phyloP scores from a whole-genome alignment of 2,113 vertebrate species.

The Oncorhynchus mykiss region DNA sequence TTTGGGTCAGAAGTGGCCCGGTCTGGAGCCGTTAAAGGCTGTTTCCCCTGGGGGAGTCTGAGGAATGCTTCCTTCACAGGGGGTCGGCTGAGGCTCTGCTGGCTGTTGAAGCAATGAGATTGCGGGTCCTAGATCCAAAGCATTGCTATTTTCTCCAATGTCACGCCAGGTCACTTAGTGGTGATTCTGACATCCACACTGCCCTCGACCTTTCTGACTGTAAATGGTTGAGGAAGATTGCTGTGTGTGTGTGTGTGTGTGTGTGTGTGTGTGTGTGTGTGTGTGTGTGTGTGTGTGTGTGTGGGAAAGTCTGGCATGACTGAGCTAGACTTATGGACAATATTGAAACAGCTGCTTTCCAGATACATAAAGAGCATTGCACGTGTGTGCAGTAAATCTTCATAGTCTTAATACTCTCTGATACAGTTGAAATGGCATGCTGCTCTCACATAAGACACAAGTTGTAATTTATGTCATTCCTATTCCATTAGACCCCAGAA shows the following conservation, averaged over 20 bases:
- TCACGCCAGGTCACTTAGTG: background rate
- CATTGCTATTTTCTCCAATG: background rate
- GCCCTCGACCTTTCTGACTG: too few species aligned
- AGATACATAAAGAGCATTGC: background rate
- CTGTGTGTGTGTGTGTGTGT: too few species aligned
- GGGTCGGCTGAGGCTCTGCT: background rate
- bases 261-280: too few species aligned
- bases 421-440: background rate
- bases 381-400: background rate
- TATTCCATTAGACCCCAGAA: constrained; percentile 21
- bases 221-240: background rate
- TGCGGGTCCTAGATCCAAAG: background rate
- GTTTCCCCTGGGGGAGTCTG: constrained; percentile 24
- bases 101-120: background rate
- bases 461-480: constrained; percentile 15
- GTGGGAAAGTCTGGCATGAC: background rate
- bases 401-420: too few species aligned
- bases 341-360: background rate
- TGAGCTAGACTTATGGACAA: background rate
- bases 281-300: too few species aligned
- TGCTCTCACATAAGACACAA: constrained; percentile 11
- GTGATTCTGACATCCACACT: constrained; percentile 18
- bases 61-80: constrained; percentile 32
- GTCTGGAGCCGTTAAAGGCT: constrained; percentile 16
- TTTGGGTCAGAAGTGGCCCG: background rate